Evolutionary conservation across 2,797 vertebrate genomes (phyloP).

Genomic region (Anisognathus igniventris): DNA sequence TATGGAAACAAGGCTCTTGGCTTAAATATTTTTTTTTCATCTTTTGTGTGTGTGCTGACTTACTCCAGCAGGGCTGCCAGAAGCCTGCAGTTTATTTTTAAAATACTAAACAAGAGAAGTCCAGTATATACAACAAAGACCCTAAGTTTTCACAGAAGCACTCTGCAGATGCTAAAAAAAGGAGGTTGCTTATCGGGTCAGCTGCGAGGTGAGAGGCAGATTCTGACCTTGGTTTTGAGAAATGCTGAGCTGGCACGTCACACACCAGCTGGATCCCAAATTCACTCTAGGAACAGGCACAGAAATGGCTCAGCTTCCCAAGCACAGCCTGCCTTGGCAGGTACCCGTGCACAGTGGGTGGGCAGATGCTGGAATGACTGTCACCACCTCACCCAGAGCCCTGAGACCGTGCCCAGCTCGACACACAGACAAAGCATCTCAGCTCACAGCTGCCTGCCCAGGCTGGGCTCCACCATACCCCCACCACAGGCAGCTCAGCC

Average conservation of each 20-base stretch:
- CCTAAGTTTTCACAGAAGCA: not conserved
- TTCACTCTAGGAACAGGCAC: not conserved
- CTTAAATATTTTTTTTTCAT: not conserved
- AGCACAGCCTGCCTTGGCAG: not conserved
- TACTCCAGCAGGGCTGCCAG: slow-evolving; percentile 26
- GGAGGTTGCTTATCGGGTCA: not conserved
- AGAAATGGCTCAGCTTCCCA: not conserved
- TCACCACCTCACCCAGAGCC: not conserved
- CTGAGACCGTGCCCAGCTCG: not conserved
- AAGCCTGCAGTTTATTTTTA: slow-evolving; percentile 34
- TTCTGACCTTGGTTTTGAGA: not conserved
- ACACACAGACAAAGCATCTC: not conserved
- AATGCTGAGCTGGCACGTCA: not conserved
- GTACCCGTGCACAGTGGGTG: fast-evolving
- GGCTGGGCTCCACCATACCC: not conserved
- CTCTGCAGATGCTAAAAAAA: slow-evolving; percentile 30
- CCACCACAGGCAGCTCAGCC: not conserved
- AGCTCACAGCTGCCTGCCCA: not conserved
- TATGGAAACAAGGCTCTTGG: not conserved
- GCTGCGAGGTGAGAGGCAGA: not conserved
- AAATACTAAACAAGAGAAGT: slow-evolving; percentile 29
- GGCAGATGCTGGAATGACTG: not conserved
- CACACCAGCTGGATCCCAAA: not conserved
- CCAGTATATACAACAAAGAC: not conserved
- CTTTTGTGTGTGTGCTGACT: not conserved